Percentiles rank a stretch among this genome's conserved stretches.
Evolutionary conservation across 2,888 invertebrate genomes (phyloP).

Genomic region (Gortyna flavago): DNA sequence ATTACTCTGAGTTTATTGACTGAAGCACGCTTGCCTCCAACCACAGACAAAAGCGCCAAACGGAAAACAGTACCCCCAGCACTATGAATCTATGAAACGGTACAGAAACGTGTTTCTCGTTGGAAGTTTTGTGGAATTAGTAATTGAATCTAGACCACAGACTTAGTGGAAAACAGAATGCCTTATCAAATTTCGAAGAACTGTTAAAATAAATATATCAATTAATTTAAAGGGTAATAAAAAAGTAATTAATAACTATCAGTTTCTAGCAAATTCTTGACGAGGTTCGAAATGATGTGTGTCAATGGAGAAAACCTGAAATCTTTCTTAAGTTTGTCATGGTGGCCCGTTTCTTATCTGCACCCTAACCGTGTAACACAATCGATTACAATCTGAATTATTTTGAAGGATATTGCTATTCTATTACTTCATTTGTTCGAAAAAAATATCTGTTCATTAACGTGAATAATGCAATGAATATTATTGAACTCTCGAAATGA

Average conservation of each 20-base stretch:
- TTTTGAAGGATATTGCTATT: too few species aligned
- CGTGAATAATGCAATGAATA: too few species aligned
- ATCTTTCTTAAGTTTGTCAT: neutral
- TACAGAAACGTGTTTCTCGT: neutral
- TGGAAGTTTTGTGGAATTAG: neutral
- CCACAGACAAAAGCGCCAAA: neutral
- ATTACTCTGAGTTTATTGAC: constrained; percentile 4
- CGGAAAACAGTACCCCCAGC: neutral
- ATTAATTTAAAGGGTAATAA: constrained; percentile 20
- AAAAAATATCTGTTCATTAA: too few species aligned
- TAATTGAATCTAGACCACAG: constrained; percentile 18
- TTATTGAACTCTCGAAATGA: too few species aligned
- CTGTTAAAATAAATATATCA: neutral
- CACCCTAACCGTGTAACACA: too few species aligned
- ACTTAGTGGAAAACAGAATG: constrained; percentile 32
- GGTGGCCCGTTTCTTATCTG: neutral
- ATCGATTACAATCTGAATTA: too few species aligned
- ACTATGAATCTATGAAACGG: neutral
- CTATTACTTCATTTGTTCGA: too few species aligned
- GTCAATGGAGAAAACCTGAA: constrained; percentile 12
- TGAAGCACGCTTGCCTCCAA: neutral
- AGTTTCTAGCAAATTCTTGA: constrained; percentile 8
- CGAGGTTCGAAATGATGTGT: constrained; percentile 1
- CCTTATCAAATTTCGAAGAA: constrained; percentile 32
- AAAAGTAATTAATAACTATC: constrained; percentile 18